These are phyloP conservation scores for Sebastes aleutianus DNA, from an alignment of 2,797 vertebrate genomes.

Conservation along the genomic window DNA sequence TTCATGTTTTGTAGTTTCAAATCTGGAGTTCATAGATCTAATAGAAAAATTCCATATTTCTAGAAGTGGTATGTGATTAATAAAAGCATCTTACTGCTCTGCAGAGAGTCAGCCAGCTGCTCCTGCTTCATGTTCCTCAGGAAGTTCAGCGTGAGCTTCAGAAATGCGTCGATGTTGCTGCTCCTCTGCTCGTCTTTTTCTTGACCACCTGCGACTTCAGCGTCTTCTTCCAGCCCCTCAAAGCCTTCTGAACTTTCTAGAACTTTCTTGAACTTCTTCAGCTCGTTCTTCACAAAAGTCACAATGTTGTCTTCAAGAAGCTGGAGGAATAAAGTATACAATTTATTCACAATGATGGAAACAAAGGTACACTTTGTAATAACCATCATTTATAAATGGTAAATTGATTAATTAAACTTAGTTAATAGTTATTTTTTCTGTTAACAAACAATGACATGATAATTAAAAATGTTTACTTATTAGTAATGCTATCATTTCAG, in stretches of 20 bases:
- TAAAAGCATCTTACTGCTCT: slow-evolving; percentile 26
- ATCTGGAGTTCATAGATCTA: neutral
- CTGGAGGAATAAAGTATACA: neutral
- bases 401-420: no score
- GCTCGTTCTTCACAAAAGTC: slow-evolving; percentile 22
- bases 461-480: no score
- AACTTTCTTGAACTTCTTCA: slow-evolving; percentile 14
- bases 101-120: slow-evolving; percentile 29
- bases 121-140: slow-evolving; percentile 25
- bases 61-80: neutral
- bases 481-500: no score
- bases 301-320: slow-evolving; percentile 25
- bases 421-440: no score
- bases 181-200: neutral
- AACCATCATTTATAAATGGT: no score
- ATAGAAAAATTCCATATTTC: neutral
- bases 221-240: neutral
- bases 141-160: slow-evolving; percentile 37
- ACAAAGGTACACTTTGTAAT: no score
- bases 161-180: neutral
- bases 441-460: no score
- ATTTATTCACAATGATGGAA: no score
- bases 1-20: neutral
- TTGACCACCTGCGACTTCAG: neutral
- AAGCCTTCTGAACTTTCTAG: neutral